Percentiles rank a stretch among this genome's conserved stretches.
Conservation (phyloP, 2,797 vertebrate species). For the Myotis daubentonii region DNA sequence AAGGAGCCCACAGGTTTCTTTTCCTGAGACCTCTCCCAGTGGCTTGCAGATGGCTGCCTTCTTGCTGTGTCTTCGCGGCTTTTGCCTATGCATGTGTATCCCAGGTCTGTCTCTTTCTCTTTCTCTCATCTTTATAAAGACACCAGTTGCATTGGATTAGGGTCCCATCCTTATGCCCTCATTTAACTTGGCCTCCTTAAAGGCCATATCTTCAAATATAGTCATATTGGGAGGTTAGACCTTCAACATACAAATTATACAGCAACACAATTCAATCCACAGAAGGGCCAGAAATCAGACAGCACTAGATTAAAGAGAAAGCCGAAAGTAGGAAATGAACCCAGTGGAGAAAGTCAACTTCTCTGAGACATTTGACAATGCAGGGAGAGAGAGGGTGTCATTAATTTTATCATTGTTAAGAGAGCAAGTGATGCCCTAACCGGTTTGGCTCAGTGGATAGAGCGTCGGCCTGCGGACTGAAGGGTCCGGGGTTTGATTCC, state of each 20-base stretch:
- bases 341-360: not conserved
- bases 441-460: too few relatives aligned
- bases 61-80: rapidly evolving
- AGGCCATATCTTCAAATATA: not conserved
- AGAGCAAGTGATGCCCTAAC: not conserved
- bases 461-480: too few relatives aligned
- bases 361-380: not conserved
- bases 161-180: not conserved
- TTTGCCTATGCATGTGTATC: not conserved
- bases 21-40: not conserved
- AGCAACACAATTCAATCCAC: not conserved
- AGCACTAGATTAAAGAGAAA: not conserved
- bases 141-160: not conserved
- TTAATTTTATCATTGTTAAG: not conserved
- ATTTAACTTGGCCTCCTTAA: not conserved
- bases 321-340: not conserved
- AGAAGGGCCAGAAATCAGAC: not conserved
- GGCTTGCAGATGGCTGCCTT: not conserved
- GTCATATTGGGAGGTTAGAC: not conserved
- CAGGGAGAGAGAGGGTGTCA: not conserved
- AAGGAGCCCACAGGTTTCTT: rapidly evolving
- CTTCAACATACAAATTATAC: not conserved
- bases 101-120: not conserved
- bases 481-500: too few relatives aligned
- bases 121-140: not conserved